Evolutionary conservation across 64 coral and sea anemone species (phyloP).

Genomic region (Actinia tenebrosa): DNA sequence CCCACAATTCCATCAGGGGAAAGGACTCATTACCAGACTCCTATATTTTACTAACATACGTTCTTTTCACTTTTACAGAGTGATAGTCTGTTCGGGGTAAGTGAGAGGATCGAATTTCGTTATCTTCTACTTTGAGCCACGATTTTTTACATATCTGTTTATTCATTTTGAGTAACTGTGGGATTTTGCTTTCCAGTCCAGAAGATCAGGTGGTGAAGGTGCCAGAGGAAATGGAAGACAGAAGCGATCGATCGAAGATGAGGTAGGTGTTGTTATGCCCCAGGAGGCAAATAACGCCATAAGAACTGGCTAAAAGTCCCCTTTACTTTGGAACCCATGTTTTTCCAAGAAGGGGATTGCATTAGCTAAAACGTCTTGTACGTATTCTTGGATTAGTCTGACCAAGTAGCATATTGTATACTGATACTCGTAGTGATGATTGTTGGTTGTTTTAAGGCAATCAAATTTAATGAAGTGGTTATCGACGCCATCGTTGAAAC

Average conservation of each 20-base stretch:
- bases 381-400: no score
- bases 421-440: no score
- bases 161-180: no score
- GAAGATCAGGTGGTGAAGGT: not conserved
- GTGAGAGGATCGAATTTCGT: not conserved
- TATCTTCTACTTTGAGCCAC: not conserved
- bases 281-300: no score
- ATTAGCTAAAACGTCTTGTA: no score
- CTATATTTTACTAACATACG: not conserved
- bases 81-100: not conserved
- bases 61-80: not conserved
- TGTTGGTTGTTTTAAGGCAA: not conserved
- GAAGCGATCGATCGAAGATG: not conserved
- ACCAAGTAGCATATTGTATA: no score
- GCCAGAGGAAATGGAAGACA: not conserved
- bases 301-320: no score
- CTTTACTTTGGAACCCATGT: no score
- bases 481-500: conserved; percentile 15
- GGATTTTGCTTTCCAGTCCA: no score
- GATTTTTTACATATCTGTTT: no score
- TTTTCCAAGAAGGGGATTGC: no score
- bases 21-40: not conserved
- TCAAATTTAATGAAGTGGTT: not conserved
- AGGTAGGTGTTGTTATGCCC: not conserved
- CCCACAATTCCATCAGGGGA: not conserved